Conservation (phyloP, 30 jellyfish, hydroid and myxozoan species). For the Chrysaora quinquecirrha region DNA sequence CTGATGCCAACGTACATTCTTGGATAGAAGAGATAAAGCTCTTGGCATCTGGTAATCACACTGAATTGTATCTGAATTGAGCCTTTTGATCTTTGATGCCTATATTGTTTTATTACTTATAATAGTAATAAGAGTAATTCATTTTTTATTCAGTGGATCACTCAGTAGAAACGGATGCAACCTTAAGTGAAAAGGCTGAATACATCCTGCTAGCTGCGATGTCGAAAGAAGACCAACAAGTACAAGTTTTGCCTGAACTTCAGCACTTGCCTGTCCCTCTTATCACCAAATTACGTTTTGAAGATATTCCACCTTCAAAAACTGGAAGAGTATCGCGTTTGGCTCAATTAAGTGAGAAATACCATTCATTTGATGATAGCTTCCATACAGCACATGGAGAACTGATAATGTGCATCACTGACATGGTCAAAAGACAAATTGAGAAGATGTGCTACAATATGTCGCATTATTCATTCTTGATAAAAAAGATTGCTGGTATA, state of each 20-base stretch:
- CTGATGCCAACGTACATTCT: not conserved
- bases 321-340: constrained; percentile 1
- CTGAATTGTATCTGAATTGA: not conserved
- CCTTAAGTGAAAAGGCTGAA: not conserved
- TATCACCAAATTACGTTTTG: not conserved
- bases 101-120: not conserved
- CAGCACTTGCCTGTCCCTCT: not conserved
- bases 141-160: not conserved
- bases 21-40: not conserved
- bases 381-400: constrained; percentile 1
- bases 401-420: not conserved
- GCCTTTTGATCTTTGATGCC: constrained; percentile 1
- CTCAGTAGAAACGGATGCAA: not conserved
- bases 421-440: not conserved
- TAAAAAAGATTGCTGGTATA: not conserved
- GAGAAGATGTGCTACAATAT: not conserved
- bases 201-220: not conserved
- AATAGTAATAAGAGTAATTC: not conserved
- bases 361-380: not conserved
- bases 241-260: not conserved
- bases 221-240: not conserved
- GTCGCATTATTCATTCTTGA: not conserved
- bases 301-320: not conserved
- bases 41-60: constrained; percentile 1
- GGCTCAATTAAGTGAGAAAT: not conserved